phyloP scores from a whole-genome alignment of 1,140 invertebrate species.

The Bombus terrestris region DNA sequence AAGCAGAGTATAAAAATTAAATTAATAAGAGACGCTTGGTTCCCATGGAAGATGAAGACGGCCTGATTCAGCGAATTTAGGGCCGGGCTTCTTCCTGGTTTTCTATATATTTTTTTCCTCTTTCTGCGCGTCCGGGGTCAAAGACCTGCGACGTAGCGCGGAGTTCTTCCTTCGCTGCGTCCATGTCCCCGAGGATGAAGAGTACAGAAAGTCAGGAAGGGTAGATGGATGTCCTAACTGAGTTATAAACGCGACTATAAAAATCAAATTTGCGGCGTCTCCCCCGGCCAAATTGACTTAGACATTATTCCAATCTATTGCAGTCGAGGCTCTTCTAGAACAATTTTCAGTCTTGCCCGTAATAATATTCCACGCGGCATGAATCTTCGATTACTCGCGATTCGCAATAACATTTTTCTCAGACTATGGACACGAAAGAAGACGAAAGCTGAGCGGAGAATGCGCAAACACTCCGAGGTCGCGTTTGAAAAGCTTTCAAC shows the following conservation, averaged over 20 bases:
- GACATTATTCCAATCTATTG: constrained; percentile 67
- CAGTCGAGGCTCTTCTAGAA: constrained; percentile 15
- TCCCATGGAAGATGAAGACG: constrained; percentile 44
- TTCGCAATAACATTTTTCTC: background rate
- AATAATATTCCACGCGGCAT: background rate
- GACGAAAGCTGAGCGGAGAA: no score
- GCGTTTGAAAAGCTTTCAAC: background rate
- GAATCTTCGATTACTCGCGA: background rate
- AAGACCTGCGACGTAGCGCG: constrained; percentile 36
- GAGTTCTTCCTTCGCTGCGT: constrained; percentile 25
- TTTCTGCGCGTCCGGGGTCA: background rate
- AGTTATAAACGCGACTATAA: constrained; percentile 71
- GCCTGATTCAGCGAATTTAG: constrained; percentile 59
- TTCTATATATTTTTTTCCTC: constrained; percentile 7
- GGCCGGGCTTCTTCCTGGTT: constrained; percentile 32
- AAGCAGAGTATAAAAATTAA: constrained; percentile 37
- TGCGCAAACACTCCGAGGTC: background rate
- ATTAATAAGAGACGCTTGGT: constrained; percentile 46
- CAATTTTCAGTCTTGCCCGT: constrained; percentile 10
- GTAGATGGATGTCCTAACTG: constrained; percentile 62
- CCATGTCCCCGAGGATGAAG: constrained; percentile 44
- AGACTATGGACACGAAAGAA: no score
- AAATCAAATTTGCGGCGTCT: constrained; percentile 71
- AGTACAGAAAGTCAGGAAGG: constrained; percentile 39
- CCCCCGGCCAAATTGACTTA: constrained; percentile 48